Evolutionary conservation across 1,140 invertebrate genomes (phyloP), one percentile per base, ranked within the genome.

Genomic region (Nomia melanderi): DNA sequence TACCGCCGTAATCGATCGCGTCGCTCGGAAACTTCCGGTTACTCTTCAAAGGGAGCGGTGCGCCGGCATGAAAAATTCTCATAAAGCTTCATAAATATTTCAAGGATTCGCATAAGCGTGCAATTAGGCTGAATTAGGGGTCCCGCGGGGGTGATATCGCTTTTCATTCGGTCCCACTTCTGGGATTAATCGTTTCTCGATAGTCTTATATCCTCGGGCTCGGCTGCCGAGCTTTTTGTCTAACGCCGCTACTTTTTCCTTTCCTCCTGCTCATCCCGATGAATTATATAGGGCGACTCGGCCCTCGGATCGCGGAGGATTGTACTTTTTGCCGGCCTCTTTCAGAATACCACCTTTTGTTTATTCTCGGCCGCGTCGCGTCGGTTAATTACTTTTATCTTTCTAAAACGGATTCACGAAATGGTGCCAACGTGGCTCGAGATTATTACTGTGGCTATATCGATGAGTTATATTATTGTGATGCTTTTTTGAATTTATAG

Each of bases 21-120:
- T 27, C 17, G 54, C 44, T 33, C 41, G 17, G 25, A 60, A 77
- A 29, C 64, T 53, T 50, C 25, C 33, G 56, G 25, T 8, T 41
- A 31, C 63, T 31, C 62, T 62, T 77, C 36, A 70, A 81, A 82
- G 65, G 44, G 33, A 17, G 6, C 23, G 47, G 20, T 9, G 36
- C 14, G 9, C 5, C 33, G 54, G 41, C 74, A 86, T 72, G 76
- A 86, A 85, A 85, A 85, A 79, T 84, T 79, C 74, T 79, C 72
- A 84, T 82, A 84, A 84, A 81, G 77, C 82, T 84, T 84, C 85
- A 88, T 88, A 87, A 88, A 88, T 88, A 88, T 88, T 88, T 87
- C 77, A 88, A 70, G 65, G 82, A 78, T 60, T 81, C 79, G 72
- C 77, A 82, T 86, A 87, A 88, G 82, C 79, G 79, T 41, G 74